These are phyloP conservation scores for Oxyruncus cristatus DNA, from an alignment of 2,113 vertebrate genomes.

Conservation along the genomic window DNA sequence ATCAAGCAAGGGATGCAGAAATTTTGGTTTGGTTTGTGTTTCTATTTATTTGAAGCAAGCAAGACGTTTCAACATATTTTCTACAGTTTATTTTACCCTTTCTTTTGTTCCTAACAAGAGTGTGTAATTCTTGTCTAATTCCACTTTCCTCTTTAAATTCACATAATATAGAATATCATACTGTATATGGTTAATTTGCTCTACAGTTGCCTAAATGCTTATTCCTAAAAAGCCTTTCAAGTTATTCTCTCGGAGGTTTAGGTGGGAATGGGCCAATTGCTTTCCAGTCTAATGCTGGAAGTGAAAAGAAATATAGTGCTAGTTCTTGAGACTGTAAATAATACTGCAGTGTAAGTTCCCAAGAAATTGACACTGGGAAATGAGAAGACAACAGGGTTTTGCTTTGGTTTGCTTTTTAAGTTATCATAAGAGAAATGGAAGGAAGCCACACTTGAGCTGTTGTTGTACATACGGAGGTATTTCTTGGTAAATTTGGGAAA, in stretches of 20 bases:
- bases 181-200: neutral
- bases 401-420: neutral
- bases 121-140: neutral
- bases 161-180: neutral
- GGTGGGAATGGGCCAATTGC: neutral
- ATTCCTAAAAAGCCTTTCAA: neutral
- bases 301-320: neutral
- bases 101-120: neutral
- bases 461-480: neutral
- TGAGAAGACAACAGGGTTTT: neutral
- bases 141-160: neutral
- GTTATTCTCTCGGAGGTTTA: neutral
- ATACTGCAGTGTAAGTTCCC: neutral
- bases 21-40: neutral
- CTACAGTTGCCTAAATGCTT: neutral
- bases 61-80: neutral
- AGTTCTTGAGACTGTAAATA: neutral
- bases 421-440: neutral
- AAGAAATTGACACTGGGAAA: neutral
- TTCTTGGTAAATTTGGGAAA: neutral
- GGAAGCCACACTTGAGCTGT: neutral
- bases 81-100: neutral
- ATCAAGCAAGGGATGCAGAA: neutral
- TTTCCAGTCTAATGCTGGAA: neutral
- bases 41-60: neutral